Base-by-base conservation (phyloP, 2,113 vertebrate species). In the Eonycteris spelaea region DNA sequence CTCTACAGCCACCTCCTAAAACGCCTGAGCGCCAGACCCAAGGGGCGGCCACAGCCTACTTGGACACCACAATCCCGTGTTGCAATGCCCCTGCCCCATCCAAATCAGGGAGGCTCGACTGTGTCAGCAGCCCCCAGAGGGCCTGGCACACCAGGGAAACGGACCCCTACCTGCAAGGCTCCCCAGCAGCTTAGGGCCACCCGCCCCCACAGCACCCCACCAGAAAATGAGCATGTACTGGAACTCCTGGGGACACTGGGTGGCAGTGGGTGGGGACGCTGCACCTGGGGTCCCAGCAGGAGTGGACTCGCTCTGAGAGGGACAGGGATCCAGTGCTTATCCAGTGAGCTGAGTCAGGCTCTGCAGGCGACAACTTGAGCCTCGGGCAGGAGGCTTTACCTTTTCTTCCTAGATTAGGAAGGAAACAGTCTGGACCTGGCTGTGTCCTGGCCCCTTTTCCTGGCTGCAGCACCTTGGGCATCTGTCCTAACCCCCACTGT, bases 341-440 rank as follows among this genome's bases (percentile, higher is more conserved):
- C 70, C 22, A 53, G 30, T 35, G n/a, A 53, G 80, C 28, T 18
- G 28, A 30, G 12, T 28, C 43, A 83, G 57, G 55, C 24, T 63
- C 35, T 13, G 13, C 19, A 63, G 3, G 53, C 3, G 1, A 33
- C 26, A 28, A 6, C 5, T 9, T 1, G 33, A 26, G 33, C 0
- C 0, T 15, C 14, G 38, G 24, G 28, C 7, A 26, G 0, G 38
- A 22, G 26, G 57, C 33, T 75, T 43, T 19, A 1, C 19, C 68
- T 65, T 51, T 51, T 22, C 53, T 3, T 48, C 28, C 4, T 13
- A 10, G 53, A 33, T 11, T 2, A 48, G 15, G 48, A 57, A 14
- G 6, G 22, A 30, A 15, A 33, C 43, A 57, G 13, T 16, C 30
- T 2, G 30, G n/a, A 24, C 45, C 9, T 28, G 9, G 83, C 30